phyloP scores from a whole-genome alignment of 1,140 invertebrate species.

The Philaenus spumarius region DNA sequence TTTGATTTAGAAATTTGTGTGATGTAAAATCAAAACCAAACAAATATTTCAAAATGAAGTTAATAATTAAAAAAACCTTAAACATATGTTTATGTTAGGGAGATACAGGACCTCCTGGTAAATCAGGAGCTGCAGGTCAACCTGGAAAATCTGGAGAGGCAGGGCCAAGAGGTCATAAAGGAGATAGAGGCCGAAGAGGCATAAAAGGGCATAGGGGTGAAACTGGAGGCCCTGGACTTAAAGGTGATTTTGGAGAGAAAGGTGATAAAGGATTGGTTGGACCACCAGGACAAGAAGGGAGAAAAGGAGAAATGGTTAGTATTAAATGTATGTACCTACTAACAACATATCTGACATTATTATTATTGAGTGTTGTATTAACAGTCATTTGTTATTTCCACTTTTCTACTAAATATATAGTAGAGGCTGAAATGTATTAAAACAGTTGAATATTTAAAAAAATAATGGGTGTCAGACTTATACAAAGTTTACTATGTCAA shows the following conservation, averaged over 20 bases:
- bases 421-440: no score
- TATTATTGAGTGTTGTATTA: conserved; percentile 43
- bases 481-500: no score
- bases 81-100: conserved; percentile 39
- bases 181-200: conserved; percentile 58
- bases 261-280: conserved; percentile 59
- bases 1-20: no score
- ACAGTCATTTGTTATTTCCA: conserved; percentile 16
- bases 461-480: no score
- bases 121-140: conserved; percentile 58
- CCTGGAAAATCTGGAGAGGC: conserved; percentile 52
- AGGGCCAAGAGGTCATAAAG: conserved; percentile 56
- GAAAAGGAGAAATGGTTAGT: conserved; percentile 59
- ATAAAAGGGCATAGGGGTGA: conserved; percentile 63
- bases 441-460: no score
- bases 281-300: conserved; percentile 51
- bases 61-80: no score
- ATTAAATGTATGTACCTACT: no score
- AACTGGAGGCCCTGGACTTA: conserved; percentile 60
- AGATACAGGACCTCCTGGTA: conserved; percentile 55
- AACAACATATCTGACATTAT: conserved; percentile 41
- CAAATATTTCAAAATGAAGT: no score
- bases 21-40: no score
- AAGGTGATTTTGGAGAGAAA: conserved; percentile 59
- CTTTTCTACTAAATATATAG: no score